Base-by-base conservation (phyloP, 2,888 invertebrate genomes). In the Branchellion lobata region DNA sequence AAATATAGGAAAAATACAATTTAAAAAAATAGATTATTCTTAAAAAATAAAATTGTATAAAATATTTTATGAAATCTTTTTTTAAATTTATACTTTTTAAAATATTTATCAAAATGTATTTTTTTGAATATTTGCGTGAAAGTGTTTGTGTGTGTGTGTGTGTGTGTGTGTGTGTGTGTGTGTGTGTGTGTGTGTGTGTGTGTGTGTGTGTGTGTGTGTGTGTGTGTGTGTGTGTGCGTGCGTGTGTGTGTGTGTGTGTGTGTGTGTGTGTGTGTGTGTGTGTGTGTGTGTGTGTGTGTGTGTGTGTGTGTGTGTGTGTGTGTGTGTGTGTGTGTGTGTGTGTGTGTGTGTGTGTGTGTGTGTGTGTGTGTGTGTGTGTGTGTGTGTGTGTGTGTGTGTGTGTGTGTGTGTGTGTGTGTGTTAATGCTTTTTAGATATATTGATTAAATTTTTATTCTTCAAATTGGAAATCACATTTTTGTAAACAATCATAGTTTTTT, bases 331-430 rank as follows among this genome's bases (percentile, higher is more conserved):
- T 69, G 34, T 69, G 27, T 69, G 34, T 69, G 27, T 69, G 71
- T 69, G 27, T 69, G 71, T 69, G 33, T 34, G 71, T 69, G 27
- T 69, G 71, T 69, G 27, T 69, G 71, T 69, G 33, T 69, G 71
- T 69, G 27, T 69, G 71, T 69, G 27, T 69, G 71, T 72, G 27
- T 36, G 40, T 57, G 24, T 57, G 61, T 57, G 24, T 57, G 61
- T 57, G 24, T 57, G 61, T 24, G 21, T 57, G 61, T 18, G 24
- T 8, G 8, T 57, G 21, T 57, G 61, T 24, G 24, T 57, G 61
- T 57, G 21, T 24, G 21, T n/a, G 21, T 57, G 8, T 24, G 24
- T 57, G 61, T 57, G 24, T 57, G 24, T 57, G 21, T 57, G 21
- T 57, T 18, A 57, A 57, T 57, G 47, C 18, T 47, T 47, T 47